phyloP scores from a whole-genome alignment of 2,888 invertebrate species.

The Leucozona laternaria region DNA sequence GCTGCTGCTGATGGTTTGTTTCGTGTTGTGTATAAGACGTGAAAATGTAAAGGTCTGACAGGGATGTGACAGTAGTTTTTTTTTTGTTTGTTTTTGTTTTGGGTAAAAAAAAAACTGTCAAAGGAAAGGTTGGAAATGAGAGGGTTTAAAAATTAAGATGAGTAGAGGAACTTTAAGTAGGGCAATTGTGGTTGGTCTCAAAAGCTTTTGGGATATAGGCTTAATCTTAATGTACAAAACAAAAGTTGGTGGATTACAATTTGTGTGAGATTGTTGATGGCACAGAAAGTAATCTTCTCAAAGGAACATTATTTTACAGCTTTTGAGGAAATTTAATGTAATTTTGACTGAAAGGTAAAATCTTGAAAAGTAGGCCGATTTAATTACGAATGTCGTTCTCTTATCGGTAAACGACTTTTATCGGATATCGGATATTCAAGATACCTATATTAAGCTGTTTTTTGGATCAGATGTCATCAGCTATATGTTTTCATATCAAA shows the following conservation, averaged over 20 bases:
- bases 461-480: no score
- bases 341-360: no score
- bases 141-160: neutral
- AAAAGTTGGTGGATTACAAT: no score
- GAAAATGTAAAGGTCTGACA: conserved; percentile 66
- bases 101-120: neutral
- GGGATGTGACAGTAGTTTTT: conserved; percentile 50
- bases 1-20: neutral
- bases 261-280: neutral
- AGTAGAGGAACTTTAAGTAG: neutral
- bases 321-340: no score
- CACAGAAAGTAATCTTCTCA: neutral
- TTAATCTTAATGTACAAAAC: neutral
- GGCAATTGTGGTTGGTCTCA: conserved; percentile 1
- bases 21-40: conserved; percentile 12
- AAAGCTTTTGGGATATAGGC: neutral
- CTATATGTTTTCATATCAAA: no score
- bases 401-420: no score
- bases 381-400: no score
- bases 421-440: no score
- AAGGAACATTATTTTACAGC: neutral
- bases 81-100: neutral
- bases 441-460: no score
- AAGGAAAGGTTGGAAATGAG: conserved; percentile 12
- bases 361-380: no score